These are phyloP conservation scores for Bibio marci DNA, from an alignment of 2,888 invertebrate species.

Conservation along the genomic window DNA sequence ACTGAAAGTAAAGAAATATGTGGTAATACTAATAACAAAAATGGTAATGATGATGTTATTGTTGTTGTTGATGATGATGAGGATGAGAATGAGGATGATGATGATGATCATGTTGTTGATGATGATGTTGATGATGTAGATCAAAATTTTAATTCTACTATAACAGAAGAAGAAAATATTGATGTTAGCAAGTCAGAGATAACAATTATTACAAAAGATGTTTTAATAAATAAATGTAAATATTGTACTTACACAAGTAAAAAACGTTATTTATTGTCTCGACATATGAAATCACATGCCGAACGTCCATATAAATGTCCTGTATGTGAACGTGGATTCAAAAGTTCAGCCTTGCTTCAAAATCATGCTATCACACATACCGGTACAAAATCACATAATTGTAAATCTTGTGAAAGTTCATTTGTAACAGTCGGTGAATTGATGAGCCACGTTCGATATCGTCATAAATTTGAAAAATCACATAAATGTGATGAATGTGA, in stretches of 20 bases:
- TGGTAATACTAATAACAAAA: constrained; percentile 9
- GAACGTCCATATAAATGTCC: constrained; percentile 86
- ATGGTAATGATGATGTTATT: constrained; percentile 23
- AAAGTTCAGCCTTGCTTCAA: constrained; percentile 77
- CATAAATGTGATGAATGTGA: constrained; percentile 93
- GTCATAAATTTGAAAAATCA: constrained; percentile 94
- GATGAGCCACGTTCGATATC: constrained; percentile 86
- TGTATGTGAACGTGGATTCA: constrained; percentile 89
- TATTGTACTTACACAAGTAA: constrained; percentile 85
- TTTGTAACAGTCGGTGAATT: constrained; percentile 53
- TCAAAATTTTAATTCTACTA: constrained; percentile 36
- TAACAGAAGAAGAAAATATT: constrained; percentile 32
- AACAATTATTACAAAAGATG: constrained; percentile 10
- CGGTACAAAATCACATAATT: constrained; percentile 50
- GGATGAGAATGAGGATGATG: no score
- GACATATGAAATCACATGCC: constrained; percentile 92
- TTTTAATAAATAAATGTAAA: constrained; percentile 56
- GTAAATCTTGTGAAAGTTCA: constrained; percentile 21
- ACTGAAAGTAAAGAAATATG: constrained; percentile 6
- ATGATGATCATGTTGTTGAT: constrained; percentile 22
- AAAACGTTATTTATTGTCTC: constrained; percentile 72
- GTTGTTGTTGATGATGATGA: no score
- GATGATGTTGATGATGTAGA: constrained; percentile 53
- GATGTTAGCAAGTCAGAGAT: constrained; percentile 31
- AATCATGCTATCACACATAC: constrained; percentile 96